Evolutionary conservation across 2,113 vertebrate species (phyloP), one percentile per base, ranked within the genome.

Genomic region (Vimba vimba): DNA sequence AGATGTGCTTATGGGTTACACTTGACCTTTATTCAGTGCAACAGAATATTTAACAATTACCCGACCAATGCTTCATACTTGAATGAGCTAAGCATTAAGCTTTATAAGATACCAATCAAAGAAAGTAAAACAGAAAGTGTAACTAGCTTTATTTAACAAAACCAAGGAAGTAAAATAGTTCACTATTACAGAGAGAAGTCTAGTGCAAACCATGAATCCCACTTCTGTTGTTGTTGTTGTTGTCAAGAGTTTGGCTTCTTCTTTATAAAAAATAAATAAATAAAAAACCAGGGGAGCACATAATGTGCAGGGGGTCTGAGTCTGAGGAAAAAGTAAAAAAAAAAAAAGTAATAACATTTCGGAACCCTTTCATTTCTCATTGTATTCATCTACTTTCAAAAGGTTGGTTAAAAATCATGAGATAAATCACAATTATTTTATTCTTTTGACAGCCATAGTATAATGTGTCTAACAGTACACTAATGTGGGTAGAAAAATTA

Each of bases 131-230:
- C 69, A n/a, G 21, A 73, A 47, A 74, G 12, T 17, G 27, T 66
- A 1, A 25, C 21, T 9, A 59, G 19, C 66, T 71, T 43, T 43
- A 43, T n/a, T 74, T 27, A 50, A 75, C 12, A 75, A 50, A 75
- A 75, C 13, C 13, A 75, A 75, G 73, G 73, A 75, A 75, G 43
- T 75, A 47, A 25, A 75, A 50, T 75, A 13, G 43, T 27, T 74
- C 43, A 4, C 43, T 47, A 45, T 45, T 45, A 17, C 23, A 68
- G 15, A 33, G 6, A 33, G 27, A 68, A 33, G 64, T 33, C 2
- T 57, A 75, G n/a, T 8, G 39, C n/a, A 17, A 43, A n/a, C 23
- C 12, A 25, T 47, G 11, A 50, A 17, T 75, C 12, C n/a, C n/a
- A 50, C n/a, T 75, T 75, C 21, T 43, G 68, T 71, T 43, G 68